These are phyloP conservation scores for Calephelis nemesis DNA, from an alignment of 1,140 invertebrate species.

Conservation along the genomic window DNA sequence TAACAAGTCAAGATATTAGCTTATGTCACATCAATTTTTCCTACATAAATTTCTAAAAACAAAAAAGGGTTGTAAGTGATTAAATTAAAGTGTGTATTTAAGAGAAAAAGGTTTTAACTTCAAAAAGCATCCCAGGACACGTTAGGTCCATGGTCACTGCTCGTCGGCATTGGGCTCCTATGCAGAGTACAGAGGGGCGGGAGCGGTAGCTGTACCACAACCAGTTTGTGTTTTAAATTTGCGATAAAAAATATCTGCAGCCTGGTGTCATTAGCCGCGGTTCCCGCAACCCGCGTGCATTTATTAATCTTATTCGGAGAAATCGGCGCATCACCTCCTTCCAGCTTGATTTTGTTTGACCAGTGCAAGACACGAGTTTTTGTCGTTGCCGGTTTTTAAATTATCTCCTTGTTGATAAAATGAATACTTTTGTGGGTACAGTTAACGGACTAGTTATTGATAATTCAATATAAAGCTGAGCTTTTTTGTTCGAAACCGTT, in stretches of 20 bases:
- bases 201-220: constrained; percentile 44
- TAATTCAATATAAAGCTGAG: background rate
- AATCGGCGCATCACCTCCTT: constrained; percentile 64
- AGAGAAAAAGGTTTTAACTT: no score
- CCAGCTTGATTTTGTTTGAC: constrained; percentile 26
- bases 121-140: no score
- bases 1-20: no score
- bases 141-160: background rate
- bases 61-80: no score
- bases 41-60: no score
- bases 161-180: constrained; percentile 6
- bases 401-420: constrained; percentile 20
- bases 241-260: constrained; percentile 74
- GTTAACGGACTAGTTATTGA: constrained; percentile 37
- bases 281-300: constrained; percentile 57
- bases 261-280: constrained; percentile 73
- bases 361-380: constrained; percentile 24
- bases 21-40: no score
- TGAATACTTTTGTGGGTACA: constrained; percentile 11
- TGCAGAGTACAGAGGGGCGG: constrained; percentile 46
- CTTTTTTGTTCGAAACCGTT: no score
- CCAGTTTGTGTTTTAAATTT: constrained; percentile 73
- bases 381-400: constrained; percentile 28
- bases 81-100: no score
- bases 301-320: constrained; percentile 75